Conservation (phyloP, 2,113 vertebrate genomes). For the Lophochroa leadbeateri region DNA sequence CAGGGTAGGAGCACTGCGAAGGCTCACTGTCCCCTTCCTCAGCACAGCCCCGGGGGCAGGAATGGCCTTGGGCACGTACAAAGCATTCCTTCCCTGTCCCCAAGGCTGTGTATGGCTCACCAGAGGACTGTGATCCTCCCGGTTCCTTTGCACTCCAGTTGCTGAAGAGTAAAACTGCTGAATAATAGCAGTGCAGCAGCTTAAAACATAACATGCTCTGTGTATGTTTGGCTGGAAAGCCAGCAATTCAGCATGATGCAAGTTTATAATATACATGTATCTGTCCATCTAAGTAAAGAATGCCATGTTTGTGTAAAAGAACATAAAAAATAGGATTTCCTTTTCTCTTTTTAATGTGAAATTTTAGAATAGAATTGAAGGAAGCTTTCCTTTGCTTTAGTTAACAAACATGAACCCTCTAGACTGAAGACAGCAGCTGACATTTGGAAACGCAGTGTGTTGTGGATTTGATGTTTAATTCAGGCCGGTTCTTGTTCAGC, state of each 20-base stretch:
- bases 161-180: not conserved
- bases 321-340: not conserved
- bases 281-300: not conserved
- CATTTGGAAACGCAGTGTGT: not conserved
- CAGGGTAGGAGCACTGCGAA: not conserved
- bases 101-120: not conserved
- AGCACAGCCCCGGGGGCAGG: not conserved
- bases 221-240: not conserved
- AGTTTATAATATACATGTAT: not conserved
- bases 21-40: not conserved
- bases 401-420: not conserved
- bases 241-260: not conserved
- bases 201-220: not conserved
- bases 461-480: not conserved
- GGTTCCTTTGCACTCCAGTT: not conserved
- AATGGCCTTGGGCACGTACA: not conserved
- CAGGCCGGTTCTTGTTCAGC: not conserved
- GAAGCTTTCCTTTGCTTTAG: not conserved
- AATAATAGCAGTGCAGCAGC: not conserved
- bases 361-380: not conserved
- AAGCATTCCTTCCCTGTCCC: not conserved
- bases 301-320: not conserved
- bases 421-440: not conserved
- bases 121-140: not conserved
- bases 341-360: not conserved